Evolutionary conservation across 2,888 invertebrate species (phyloP), one percentile per base, ranked within the genome.

Genomic region (Tinea semifulvella): DNA sequence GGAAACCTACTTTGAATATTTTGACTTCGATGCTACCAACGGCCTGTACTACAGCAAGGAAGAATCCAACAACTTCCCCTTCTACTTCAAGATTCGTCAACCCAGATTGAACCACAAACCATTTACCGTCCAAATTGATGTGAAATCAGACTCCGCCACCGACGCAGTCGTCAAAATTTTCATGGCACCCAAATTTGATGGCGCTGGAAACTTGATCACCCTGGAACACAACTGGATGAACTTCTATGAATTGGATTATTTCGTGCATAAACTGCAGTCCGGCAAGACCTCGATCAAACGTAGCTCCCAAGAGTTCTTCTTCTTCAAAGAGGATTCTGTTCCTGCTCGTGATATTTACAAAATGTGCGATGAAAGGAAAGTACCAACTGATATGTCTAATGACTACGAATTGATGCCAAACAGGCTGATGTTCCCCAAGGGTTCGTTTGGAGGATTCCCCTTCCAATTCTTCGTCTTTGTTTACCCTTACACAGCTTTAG

Each of bases 371-470:
- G 83, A 87, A 51, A 62, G 64, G 39, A 56, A 69, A 49, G 77
- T 87, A 56, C 82, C 84, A 14, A 53, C 73, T 52, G 81, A 85
- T 51, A 79, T 81, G 63, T 73, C 73, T 45, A 75, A 81, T 49
- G 66, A 76, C 36, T 79, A 85, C 53, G 85, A 83, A 50, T 84
- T 84, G 43, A 83, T 87, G 71, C 91, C 91, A 2, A 81, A 85
- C 48, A 86, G 89, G 51, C 71, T 90, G 43, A 69, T 91, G 58
- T 65, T 92, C 47, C 92, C 92, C 26, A 89, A 82, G 60, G 92
- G 92, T 59, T 86, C 81, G 52, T 70, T 68, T 27, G 84, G 85
- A 50, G 92, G 92, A 44, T 82, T 84, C 68, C 84, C 84, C 43
- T 85, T 85, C 76, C 85, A 86, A 53, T 56, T 90, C 48, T 88